Percentiles rank a stretch among this genome's conserved stretches.
Evolutionary conservation across 2,888 invertebrate species (phyloP).

Genomic region (Pammene aurita): DNA sequence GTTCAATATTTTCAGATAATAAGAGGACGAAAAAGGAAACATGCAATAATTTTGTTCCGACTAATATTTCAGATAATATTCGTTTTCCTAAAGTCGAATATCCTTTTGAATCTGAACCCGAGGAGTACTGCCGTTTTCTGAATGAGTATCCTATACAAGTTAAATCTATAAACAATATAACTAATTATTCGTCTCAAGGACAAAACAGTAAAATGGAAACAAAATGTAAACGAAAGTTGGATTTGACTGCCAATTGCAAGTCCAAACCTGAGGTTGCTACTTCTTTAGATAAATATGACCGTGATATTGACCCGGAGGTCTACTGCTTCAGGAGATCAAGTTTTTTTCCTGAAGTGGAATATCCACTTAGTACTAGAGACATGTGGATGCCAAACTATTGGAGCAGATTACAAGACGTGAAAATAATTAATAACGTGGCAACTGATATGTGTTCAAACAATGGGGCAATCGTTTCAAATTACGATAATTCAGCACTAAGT

Average conservation of each 20-base stretch:
- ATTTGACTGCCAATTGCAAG: conserved; percentile 35
- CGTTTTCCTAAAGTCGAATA: conserved; percentile 63
- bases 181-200: conserved; percentile 10
- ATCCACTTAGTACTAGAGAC: conserved; percentile 63
- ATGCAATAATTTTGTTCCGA: background rate
- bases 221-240: conserved; percentile 48
- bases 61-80: conserved; percentile 43
- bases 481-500: background rate
- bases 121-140: conserved; percentile 14
- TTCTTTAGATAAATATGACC: conserved; percentile 16
- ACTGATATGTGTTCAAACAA: background rate
- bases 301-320: conserved; percentile 43
- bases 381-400: conserved; percentile 64
- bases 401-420: conserved; percentile 49
- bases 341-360: conserved; percentile 68
- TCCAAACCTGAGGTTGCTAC: conserved; percentile 20
- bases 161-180: background rate
- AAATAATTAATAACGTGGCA: conserved; percentile 35
- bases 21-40: background rate
- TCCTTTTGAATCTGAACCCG: conserved; percentile 41
- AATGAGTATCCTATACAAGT: conserved; percentile 12
- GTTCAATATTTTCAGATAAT: conserved; percentile 36
- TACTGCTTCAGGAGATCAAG: conserved; percentile 47
- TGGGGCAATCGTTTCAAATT: background rate
- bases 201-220: conserved; percentile 27